phyloP scores from a whole-genome alignment of 2,888 invertebrate species.

The Ectemnius cavifrons region DNA sequence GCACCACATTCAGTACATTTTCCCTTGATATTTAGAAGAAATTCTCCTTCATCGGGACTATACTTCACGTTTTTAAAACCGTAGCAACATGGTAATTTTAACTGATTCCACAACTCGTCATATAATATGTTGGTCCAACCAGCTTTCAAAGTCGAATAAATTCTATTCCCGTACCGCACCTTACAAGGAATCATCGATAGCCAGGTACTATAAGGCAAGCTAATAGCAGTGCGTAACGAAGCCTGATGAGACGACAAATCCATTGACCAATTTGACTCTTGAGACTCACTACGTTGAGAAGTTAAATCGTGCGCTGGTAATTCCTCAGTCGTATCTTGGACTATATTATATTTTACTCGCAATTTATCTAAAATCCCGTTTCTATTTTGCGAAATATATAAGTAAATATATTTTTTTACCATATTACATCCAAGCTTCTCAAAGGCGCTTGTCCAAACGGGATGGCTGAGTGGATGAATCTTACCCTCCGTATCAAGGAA shows the following conservation, averaged over 20 bases:
- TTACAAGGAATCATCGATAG: background rate
- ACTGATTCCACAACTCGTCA: background rate
- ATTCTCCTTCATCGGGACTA: background rate
- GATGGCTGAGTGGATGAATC: background rate
- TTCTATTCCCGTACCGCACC: background rate
- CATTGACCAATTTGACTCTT: background rate
- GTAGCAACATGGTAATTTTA: background rate
- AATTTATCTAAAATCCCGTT: conserved; percentile 3
- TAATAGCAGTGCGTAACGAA: background rate
- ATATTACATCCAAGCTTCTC: background rate
- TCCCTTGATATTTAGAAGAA: background rate
- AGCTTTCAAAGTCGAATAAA: background rate
- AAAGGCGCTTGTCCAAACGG: background rate
- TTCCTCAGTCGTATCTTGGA: background rate
- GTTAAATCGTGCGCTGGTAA: background rate
- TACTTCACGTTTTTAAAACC: background rate
- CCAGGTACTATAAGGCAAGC: background rate
- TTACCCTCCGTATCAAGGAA: background rate
- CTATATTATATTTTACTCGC: background rate
- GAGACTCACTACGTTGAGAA: background rate
- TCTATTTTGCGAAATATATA: background rate
- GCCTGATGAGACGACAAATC: background rate
- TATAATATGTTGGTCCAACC: background rate
- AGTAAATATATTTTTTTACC: background rate
- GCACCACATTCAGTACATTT: background rate